Conservation (phyloP, 2,888 invertebrate genomes). For the Zaprionus bogoriensis region DNA sequence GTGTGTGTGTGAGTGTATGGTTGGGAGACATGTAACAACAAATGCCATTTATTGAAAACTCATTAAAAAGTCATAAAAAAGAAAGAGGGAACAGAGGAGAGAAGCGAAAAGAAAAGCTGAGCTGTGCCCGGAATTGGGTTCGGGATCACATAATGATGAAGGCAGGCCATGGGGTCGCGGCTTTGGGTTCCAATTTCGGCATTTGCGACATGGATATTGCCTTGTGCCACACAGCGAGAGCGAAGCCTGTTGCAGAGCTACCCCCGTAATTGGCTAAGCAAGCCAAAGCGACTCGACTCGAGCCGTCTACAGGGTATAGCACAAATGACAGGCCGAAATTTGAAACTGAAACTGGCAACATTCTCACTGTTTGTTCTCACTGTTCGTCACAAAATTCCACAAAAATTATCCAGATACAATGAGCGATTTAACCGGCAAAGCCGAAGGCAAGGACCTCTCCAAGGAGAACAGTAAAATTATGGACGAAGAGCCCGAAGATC, state of each 20-base stretch:
- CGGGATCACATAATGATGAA: not conserved
- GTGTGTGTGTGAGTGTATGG: not conserved
- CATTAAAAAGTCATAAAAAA: slow-evolving; percentile 58
- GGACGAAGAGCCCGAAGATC: slow-evolving; percentile 16
- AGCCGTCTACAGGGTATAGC: too few species aligned
- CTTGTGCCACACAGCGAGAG: not conserved
- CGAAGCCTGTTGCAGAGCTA: too few species aligned
- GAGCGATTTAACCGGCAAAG: not conserved
- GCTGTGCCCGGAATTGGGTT: not conserved
- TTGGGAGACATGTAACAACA: not conserved
- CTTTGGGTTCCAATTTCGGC: not conserved
- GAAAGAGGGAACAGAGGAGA: not conserved
- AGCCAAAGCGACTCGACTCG: not conserved
- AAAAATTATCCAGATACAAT: not conserved
- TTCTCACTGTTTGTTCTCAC: too few species aligned
- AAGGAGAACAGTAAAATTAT: not conserved
- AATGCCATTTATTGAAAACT: slow-evolving; percentile 60
- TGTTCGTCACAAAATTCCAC: too few species aligned
- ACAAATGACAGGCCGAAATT: too few species aligned
- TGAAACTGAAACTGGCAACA: not conserved
- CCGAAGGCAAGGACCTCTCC: not conserved
- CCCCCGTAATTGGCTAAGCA: too few species aligned
- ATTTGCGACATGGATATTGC: not conserved
- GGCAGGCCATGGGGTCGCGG: not conserved
- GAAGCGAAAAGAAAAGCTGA: not conserved